phyloP scores from a whole-genome alignment of 2,888 invertebrate genomes.

The Agrochola lychnidis region DNA sequence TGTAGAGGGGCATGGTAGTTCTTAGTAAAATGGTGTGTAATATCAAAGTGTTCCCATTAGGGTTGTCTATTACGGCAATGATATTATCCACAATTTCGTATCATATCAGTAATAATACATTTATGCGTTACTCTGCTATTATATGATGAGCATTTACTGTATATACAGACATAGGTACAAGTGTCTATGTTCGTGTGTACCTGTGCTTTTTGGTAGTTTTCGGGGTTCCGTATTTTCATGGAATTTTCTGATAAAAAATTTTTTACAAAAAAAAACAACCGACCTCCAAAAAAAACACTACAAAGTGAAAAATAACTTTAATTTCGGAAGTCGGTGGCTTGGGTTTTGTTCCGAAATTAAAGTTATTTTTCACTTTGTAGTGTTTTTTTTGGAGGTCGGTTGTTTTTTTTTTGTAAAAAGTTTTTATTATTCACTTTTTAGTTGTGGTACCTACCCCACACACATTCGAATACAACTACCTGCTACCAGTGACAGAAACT shows the following conservation, averaged over 20 bases:
- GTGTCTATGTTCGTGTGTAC: constrained; percentile 11
- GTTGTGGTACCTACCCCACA: too few species aligned
- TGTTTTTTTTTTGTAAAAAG: too few species aligned
- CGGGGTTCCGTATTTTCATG: constrained; percentile 43
- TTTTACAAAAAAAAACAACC: too few species aligned
- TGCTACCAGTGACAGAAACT: too few species aligned
- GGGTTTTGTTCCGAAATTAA: too few species aligned
- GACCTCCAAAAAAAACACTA: too few species aligned
- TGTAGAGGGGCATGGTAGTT: constrained; percentile 68
- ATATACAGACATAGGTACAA: constrained; percentile 24
- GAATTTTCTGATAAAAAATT: background rate
- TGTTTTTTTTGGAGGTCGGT: too few species aligned
- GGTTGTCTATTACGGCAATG: constrained; percentile 82
- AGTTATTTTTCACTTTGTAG: too few species aligned
- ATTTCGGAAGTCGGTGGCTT: too few species aligned
- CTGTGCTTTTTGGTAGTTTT: constrained; percentile 9
- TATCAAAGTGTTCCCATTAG: constrained; percentile 82
- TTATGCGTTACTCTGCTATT: constrained; percentile 71
- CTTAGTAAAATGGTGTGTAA: constrained; percentile 70
- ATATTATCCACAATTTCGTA: constrained; percentile 83
- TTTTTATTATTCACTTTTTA: too few species aligned
- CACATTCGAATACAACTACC: too few species aligned
- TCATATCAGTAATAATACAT: constrained; percentile 81
- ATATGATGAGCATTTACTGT: constrained; percentile 68
- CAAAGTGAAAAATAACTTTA: too few species aligned